phyloP scores from a whole-genome alignment of 2,113 vertebrate species.

The Acinonyx jubatus region DNA sequence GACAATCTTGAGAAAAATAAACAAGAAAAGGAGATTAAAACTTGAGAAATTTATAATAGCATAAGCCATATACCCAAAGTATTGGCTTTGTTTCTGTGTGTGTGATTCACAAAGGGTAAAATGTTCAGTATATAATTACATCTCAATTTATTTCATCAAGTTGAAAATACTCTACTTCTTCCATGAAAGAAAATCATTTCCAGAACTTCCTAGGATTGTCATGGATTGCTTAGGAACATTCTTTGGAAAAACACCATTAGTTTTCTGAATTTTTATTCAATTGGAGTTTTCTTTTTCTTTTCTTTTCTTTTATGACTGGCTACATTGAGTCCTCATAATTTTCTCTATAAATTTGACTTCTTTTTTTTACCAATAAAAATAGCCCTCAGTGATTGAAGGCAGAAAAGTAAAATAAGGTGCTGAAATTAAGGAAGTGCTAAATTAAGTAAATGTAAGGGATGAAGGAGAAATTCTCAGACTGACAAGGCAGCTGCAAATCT shows the following conservation, averaged over 20 bases:
- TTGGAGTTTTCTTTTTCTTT: neutral
- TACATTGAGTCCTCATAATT: neutral
- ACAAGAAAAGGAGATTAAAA: neutral
- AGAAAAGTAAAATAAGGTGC: neutral
- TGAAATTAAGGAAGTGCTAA: neutral
- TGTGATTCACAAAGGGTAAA: constrained; percentile 55
- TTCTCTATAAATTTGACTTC: neutral
- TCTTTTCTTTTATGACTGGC: neutral
- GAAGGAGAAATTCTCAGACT: neutral
- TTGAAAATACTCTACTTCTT: neutral
- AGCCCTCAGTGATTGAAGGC: neutral
- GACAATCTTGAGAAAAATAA: neutral
- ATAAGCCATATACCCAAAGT: neutral
- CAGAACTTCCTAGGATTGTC: neutral
- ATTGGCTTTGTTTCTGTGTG: neutral
- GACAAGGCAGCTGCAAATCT: neutral
- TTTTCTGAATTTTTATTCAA: neutral
- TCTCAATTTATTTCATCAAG: constrained; percentile 44
- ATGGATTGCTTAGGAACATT: neutral
- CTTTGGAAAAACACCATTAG: neutral
- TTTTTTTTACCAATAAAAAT: neutral
- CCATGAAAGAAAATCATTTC: neutral
- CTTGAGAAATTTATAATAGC: neutral
- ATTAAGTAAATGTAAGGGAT: neutral
- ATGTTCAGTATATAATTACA: constrained; percentile 26